Evolutionary conservation across 2,888 invertebrate species (phyloP).

Genomic region (Zygogramma bicolorata): DNA sequence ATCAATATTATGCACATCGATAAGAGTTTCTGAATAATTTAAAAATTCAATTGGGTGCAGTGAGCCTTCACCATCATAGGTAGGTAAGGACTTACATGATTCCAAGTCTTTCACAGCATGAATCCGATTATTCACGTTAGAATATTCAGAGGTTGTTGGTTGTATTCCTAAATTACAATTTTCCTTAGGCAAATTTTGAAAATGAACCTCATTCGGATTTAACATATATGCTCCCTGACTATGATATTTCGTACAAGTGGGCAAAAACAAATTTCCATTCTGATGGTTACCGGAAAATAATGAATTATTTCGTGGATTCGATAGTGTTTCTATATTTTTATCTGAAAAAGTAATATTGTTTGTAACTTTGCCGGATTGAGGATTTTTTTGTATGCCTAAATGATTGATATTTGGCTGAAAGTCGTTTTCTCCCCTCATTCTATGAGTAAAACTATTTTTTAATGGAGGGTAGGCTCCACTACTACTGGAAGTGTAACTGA

Average conservation of each 20-base stretch:
- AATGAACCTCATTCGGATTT: neutral
- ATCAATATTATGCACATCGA: neutral
- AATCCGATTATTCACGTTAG: neutral
- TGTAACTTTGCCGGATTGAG: neutral
- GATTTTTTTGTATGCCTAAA: neutral
- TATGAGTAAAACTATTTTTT: neutral
- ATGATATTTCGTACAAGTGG: neutral
- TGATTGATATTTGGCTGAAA: neutral
- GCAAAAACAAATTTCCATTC: neutral
- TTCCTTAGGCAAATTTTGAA: neutral
- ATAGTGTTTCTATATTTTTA: neutral
- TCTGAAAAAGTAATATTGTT: neutral
- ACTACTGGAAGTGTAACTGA: neutral
- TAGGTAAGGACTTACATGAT: neutral
- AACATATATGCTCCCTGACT: neutral
- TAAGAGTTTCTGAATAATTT: neutral
- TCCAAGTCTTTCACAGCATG: neutral
- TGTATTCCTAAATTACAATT: neutral
- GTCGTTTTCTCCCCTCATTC: neutral
- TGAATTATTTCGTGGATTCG: neutral
- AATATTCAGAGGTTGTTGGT: neutral
- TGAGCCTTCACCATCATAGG: neutral
- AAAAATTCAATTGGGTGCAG: neutral
- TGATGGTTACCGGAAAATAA: neutral
- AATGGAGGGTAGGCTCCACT: neutral